phyloP scores from a whole-genome alignment of 2,113 vertebrate genomes.

The Microcebus lehilahytsara region DNA sequence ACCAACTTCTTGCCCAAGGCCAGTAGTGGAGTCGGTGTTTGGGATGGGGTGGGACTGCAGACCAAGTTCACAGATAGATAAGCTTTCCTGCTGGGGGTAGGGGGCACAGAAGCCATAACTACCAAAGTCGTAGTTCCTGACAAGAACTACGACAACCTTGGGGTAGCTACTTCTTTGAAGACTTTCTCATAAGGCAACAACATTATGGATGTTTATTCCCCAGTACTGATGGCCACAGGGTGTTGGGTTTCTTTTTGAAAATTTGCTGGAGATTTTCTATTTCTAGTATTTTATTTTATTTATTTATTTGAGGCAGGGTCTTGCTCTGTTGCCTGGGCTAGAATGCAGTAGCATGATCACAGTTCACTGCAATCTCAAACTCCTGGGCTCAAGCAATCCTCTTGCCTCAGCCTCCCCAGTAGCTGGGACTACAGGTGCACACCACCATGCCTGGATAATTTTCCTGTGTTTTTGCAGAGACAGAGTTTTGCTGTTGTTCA shows the following conservation, averaged over 20 bases:
- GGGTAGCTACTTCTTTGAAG: not conserved
- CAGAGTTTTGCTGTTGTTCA: no score
- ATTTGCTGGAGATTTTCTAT: not conserved
- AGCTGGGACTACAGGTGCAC: no score
- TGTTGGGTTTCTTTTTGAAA: not conserved
- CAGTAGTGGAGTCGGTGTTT: not conserved
- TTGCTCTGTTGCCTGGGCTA: no score
- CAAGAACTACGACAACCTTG: not conserved
- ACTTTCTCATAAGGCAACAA: not conserved
- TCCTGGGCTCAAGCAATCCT: no score
- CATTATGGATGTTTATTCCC: not conserved
- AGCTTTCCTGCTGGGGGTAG: not conserved
- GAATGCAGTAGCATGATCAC: no score
- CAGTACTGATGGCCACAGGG: no score
- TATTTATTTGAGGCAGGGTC: no score
- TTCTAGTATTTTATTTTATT: not conserved
- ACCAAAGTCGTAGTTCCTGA: no score
- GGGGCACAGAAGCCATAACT: not conserved
- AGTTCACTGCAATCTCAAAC: no score
- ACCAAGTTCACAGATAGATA: not conserved
- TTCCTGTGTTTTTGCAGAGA: not conserved
- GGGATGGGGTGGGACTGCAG: not conserved
- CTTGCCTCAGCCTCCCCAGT: no score
- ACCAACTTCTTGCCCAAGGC: not conserved
- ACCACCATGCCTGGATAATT: not conserved